Evolutionary conservation across 2,797 vertebrate species (phyloP), one percentile per base, ranked within the genome.

Genomic region (Danio aesculapii): DNA sequence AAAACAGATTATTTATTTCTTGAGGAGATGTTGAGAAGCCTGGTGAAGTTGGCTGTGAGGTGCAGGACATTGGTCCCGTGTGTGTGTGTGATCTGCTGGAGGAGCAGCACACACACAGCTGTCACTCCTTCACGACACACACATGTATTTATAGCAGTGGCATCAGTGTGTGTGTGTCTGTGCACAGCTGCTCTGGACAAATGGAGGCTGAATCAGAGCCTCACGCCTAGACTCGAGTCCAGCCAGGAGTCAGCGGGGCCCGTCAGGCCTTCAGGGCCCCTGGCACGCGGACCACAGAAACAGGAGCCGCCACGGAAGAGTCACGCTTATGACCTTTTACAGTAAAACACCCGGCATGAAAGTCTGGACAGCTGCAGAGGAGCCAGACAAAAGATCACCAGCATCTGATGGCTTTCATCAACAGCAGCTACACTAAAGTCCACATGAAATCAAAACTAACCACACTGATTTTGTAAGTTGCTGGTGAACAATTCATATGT

Each of bases 151-250:
- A 94, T 95, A 95, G 94, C 90, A 91, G 88, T 90, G 90, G 88
- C 93, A 94, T 94, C 94, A 93, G 75, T 87, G 88, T 88, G 88
- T 88, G 88, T 41, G 76, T 57, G 75, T 83, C 82, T 89, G 92
- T 88, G 92, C 94, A 95, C 94, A 95, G 94, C 94, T 95, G 94
- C 93, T 94, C 90, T 89, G 88, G 86, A 88, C 94, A 91, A 94
- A 94, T 92, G 90, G 64, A 44, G 46, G 88, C 87, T 89, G 88
- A 93, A 92, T 93, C 93, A 93, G 94, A 94, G 92, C 92, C 92
- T 91, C 91, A 91, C 90, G 91, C 89, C 82, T 82, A 83, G 84
- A 83, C 83, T 82, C 75, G 86, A 87, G 86, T 83, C 83, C 44
- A 44, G 91, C 92, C 93, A 88, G 90, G 90, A 91, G 92, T 89